phyloP scores from a whole-genome alignment of 1,140 invertebrate genomes.

The Formica selysi region DNA sequence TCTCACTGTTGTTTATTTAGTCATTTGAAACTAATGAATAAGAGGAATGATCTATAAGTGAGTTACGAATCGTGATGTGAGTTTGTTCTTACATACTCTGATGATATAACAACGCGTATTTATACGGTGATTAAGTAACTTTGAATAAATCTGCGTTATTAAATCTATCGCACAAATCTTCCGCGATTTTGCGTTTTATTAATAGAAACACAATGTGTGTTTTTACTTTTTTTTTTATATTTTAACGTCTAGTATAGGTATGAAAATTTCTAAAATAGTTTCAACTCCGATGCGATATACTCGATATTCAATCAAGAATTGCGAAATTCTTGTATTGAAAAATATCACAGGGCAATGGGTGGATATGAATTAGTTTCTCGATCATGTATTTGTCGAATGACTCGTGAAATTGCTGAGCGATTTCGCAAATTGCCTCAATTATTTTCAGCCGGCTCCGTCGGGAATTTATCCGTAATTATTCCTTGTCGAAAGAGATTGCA shows the following conservation, averaged over 20 bases:
- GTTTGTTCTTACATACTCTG: neutral
- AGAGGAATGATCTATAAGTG: neutral
- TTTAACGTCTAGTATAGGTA: neutral
- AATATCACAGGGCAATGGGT: neutral
- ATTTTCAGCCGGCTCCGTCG: neutral
- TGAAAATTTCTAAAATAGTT: neutral
- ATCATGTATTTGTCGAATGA: neutral
- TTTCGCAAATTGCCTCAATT: constrained; percentile 31
- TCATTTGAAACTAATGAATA: constrained; percentile 35
- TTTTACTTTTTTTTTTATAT: neutral
- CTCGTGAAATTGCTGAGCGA: constrained; percentile 1
- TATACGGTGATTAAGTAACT: neutral
- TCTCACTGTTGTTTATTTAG: constrained; percentile 22
- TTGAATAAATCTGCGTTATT: neutral
- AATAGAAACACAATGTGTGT: neutral
- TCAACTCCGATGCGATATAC: neutral
- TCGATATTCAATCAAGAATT: neutral
- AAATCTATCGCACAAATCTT: neutral
- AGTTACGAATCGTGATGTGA: neutral
- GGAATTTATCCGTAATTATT: constrained; percentile 1
- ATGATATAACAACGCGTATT: neutral
- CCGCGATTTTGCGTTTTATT: neutral
- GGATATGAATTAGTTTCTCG: neutral
- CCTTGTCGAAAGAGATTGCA: constrained; percentile 27
- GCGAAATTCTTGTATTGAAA: neutral